These are phyloP conservation scores for Rallus crepitans DNA, from an alignment of 2,797 vertebrate species.

Conservation along the genomic window DNA sequence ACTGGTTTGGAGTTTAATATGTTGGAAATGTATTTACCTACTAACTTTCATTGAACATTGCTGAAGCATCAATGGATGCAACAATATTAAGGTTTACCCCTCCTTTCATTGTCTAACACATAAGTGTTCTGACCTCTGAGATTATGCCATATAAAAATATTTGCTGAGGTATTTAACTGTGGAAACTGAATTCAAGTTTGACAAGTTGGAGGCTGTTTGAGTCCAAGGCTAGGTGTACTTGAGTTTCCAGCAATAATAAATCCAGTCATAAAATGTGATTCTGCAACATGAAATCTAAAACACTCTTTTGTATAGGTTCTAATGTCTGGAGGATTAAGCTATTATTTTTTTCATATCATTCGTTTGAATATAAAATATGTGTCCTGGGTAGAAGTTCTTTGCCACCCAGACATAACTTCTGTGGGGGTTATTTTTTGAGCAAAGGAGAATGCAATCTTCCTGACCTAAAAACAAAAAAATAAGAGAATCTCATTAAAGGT, in stretches of 20 bases:
- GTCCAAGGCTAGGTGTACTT: neutral
- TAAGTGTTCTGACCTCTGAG: neutral
- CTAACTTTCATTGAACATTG: neutral
- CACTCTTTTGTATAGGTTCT: neutral
- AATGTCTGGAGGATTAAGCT: neutral
- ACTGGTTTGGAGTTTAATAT: neutral
- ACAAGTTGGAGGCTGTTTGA: neutral
- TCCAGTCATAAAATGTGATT: neutral
- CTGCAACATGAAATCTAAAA: neutral
- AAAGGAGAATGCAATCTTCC: neutral
- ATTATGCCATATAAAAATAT: neutral
- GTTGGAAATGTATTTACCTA: neutral
- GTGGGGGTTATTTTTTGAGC: neutral
- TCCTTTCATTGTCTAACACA: neutral
- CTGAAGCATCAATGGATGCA: neutral
- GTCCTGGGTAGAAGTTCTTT: neutral
- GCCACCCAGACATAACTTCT: neutral
- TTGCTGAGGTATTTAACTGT: neutral
- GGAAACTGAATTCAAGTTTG: neutral
- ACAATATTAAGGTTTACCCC: neutral
- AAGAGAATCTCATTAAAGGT: neutral
- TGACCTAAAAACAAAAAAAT: neutral
- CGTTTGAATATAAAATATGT: neutral
- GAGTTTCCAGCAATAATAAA: neutral
- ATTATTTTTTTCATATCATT: neutral